Evolutionary conservation across 92 coral and sea anemone genomes (phyloP), one percentile per base, ranked within the genome.

Genomic region (Ricordea florida): DNA sequence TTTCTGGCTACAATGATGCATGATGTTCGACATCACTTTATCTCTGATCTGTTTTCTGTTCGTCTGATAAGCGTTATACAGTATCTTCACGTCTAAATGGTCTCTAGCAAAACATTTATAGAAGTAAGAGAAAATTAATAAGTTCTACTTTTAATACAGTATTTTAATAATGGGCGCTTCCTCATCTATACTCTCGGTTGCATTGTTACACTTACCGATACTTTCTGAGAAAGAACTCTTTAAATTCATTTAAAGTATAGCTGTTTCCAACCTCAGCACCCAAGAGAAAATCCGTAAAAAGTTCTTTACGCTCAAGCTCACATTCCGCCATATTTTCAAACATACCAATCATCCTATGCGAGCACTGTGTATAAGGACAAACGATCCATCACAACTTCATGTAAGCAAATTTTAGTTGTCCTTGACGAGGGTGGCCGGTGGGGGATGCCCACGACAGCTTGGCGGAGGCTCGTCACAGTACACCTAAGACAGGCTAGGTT

Each of bases 221-320:
- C 30, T 67, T 75, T 45, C 72, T 57, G 9, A 91, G 94, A 76
- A 89, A 89, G 0, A 77, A 44, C 28, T 65, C 79, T 51, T 55
- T 85, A 58, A 89, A 85, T 17, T 89, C 89, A 3, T 89, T 91
- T 14, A 85, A 47, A 21, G 88, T 76, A 48, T 85, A 79, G 44
- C 74, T 73, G 49, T 85, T 74, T 32, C 32, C 34, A 32, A 81
- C 81, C 52, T 85, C 91, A 0, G 77, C 70, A 66, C 43, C 71
- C 8, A 89, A 72, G 40, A 89, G 53, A 52, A 81, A 82, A 30
- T 85, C 89, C 17, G 74, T 77, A 1, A 89, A 64, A 24, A 72
- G 69, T 62, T 47, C 53, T 35, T 35, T 48, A 15, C 46, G 26
- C 33, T 49, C 60, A 6, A 56, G n/a, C 30, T 66, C 57, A 16